phyloP scores from a whole-genome alignment of 2,797 vertebrate species.

The Tamandua tetradactyla region DNA sequence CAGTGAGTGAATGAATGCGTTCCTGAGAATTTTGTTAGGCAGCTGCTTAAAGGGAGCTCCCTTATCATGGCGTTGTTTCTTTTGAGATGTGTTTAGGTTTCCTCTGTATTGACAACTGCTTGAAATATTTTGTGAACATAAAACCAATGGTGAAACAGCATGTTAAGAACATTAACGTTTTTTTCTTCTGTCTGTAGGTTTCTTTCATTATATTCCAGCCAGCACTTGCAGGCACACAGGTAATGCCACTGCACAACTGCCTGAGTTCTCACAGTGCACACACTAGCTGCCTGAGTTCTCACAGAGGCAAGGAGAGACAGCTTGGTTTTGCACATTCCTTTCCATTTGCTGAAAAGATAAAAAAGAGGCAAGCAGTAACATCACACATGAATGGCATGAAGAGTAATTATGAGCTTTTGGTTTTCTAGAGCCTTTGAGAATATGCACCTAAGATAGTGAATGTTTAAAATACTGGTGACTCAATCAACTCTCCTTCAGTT shows the following conservation, averaged over 20 bases:
- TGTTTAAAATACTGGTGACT: not conserved
- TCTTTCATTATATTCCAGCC: conserved; percentile 61
- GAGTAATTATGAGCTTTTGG: conserved; percentile 48
- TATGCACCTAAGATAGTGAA: conserved; percentile 18
- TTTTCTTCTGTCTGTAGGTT: conserved; percentile 57
- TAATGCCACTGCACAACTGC: conserved; percentile 47
- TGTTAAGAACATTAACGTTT: conserved; percentile 37
- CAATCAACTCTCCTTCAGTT: not conserved
- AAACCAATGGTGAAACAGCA: conserved; percentile 61
- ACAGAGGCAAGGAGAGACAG: conserved; percentile 48
- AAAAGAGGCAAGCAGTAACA: not conserved
- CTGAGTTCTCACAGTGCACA: conserved; percentile 55
- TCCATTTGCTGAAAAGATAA: conserved; percentile 49
- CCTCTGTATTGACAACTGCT: conserved; percentile 5
- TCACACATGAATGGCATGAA: conserved; percentile 49
- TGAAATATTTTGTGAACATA: conserved; percentile 60
- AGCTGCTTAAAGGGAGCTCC: not conserved
- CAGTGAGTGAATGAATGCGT: not conserved
- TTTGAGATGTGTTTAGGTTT: conserved; percentile 60
- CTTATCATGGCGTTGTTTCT: not conserved
- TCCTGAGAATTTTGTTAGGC: not conserved
- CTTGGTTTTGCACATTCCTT: conserved; percentile 43
- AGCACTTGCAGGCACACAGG: conserved; percentile 25
- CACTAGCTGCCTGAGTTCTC: conserved; percentile 46
- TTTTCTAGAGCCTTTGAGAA: conserved; percentile 69